Conservation (phyloP, 2,113 vertebrate species). For the Coryphaenoides rupestris region DNA sequence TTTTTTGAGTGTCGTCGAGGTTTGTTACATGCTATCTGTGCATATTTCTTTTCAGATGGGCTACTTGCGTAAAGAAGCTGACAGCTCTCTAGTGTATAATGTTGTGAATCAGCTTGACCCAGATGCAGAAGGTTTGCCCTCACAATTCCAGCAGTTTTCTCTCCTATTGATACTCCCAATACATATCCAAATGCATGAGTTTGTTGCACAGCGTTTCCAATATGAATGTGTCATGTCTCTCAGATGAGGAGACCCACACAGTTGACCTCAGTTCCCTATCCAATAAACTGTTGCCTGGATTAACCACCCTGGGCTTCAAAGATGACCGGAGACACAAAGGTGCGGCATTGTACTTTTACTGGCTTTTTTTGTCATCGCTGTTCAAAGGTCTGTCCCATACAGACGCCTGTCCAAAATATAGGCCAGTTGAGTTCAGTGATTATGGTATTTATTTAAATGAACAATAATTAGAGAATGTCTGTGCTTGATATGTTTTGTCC, state of each 20-base stretch:
- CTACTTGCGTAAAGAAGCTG: conserved; percentile 85
- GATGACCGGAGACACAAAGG: conserved; percentile 93
- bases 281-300: conserved; percentile 90
- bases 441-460: neutral
- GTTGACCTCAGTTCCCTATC: conserved; percentile 93
- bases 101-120: conserved; percentile 90
- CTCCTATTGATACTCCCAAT: neutral
- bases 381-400: too few relatives aligned
- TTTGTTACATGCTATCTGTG: conserved; percentile 12
- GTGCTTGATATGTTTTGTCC: neutral
- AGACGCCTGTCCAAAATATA: too few relatives aligned
- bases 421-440: too few relatives aligned
- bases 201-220: neutral
- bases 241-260: conserved; percentile 90
- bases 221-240: conserved; percentile 30
- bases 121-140: conserved; percentile 83
- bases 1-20: neutral
- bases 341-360: conserved; percentile 37
- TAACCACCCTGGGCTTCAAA: conserved; percentile 92
- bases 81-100: conserved; percentile 82
- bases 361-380: neutral
- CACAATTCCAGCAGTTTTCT: neutral
- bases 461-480: neutral
- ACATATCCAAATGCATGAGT: neutral
- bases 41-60: conserved; percentile 84